phyloP scores from a whole-genome alignment of 2,797 vertebrate genomes.

The Mormyrus hasselquistii region DNA sequence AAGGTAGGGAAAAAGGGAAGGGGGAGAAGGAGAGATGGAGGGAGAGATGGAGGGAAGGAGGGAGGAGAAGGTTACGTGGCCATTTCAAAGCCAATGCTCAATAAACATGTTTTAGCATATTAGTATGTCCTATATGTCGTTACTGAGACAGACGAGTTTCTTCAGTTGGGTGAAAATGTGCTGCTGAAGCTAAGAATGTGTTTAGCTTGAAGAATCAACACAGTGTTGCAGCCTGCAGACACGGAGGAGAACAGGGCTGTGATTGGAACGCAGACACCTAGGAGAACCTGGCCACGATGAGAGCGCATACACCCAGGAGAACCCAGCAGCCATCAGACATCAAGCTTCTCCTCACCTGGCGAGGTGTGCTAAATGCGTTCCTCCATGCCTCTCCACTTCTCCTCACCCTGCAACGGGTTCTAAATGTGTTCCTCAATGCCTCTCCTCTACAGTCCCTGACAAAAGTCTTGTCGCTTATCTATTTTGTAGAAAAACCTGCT shows the following conservation, averaged over 20 bases:
- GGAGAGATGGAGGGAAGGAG: no score
- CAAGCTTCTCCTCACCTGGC: not conserved
- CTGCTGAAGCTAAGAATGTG: not conserved
- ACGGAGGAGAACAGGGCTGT: not conserved
- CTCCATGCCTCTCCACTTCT: no score
- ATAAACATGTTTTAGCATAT: not conserved
- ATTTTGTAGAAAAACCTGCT: no score
- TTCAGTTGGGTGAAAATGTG: not conserved
- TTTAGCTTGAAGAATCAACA: not conserved
- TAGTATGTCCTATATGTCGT: not conserved
- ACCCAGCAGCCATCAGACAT: not conserved
- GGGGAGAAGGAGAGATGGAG: slow-evolving; percentile 12
- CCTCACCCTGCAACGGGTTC: no score
- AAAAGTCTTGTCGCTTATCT: no score
- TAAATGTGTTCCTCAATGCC: no score
- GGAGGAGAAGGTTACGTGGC: slow-evolving; percentile 18
- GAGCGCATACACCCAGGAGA: not conserved
- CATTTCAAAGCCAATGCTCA: not conserved
- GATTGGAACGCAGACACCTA: not conserved
- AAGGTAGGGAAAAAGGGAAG: not conserved
- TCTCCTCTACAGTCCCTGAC: no score
- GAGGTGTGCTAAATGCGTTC: not conserved
- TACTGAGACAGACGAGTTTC: not conserved
- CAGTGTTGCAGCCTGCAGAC: not conserved
- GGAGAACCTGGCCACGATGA: not conserved